Conservation (phyloP, 92 coral and sea anemone genomes). For the Plumapathes pennacea region DNA sequence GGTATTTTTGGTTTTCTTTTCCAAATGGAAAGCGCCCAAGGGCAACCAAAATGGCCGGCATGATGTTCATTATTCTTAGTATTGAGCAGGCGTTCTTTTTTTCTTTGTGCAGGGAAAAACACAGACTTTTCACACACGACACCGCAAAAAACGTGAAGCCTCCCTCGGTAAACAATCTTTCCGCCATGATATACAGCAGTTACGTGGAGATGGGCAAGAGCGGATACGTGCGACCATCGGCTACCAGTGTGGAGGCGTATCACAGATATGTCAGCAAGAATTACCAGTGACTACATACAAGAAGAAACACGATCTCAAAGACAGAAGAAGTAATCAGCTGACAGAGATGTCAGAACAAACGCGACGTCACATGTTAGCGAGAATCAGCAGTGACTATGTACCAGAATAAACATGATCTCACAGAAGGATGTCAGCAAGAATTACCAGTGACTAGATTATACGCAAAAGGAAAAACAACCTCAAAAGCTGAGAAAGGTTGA, state of each 20-base stretch:
- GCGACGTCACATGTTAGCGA: too few species aligned
- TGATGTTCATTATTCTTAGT: too few species aligned
- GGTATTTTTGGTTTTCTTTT: too few species aligned
- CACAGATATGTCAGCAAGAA: constrained; percentile 39
- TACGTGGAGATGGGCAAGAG: constrained; percentile 57
- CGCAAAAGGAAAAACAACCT: constrained; percentile 1
- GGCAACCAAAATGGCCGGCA: too few species aligned
- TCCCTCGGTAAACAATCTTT: constrained; percentile 62
- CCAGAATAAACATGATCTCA: too few species aligned
- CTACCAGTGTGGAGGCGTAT: constrained; percentile 32
- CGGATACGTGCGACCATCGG: constrained; percentile 45
- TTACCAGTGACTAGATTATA: constrained; percentile 35
- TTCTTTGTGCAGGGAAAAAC: constrained; percentile 42
- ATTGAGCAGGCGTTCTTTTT: too few species aligned
- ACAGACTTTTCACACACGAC: constrained; percentile 67
- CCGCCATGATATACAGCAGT: constrained; percentile 51
- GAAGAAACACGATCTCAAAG: not conserved
- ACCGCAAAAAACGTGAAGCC: constrained; percentile 60
- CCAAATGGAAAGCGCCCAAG: too few species aligned
- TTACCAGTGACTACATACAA: constrained; percentile 35
- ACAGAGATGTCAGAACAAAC: too few species aligned
- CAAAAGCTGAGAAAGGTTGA: not conserved
- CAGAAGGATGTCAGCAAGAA: constrained; percentile 37
- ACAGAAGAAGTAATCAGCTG: not conserved
- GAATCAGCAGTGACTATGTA: too few species aligned